Evolutionary conservation across 2,888 invertebrate genomes (phyloP).

Genomic region (Epistrophe grossulariae): DNA sequence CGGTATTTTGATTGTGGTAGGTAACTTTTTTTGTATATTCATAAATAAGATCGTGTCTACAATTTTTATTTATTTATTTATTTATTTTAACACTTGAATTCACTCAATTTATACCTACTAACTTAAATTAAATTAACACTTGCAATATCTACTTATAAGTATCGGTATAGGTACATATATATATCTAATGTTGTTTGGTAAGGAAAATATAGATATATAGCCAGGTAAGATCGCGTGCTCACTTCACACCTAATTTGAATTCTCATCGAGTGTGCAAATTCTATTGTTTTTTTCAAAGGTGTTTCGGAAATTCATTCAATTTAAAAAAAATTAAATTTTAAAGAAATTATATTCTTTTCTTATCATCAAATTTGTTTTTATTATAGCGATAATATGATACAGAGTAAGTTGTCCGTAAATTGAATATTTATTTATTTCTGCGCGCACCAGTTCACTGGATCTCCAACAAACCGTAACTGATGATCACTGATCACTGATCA

Average conservation of each 20-base stretch:
- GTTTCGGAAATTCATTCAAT: constrained; percentile 49
- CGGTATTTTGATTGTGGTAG: not conserved
- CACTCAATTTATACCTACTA: constrained; percentile 50
- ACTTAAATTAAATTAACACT: constrained; percentile 80
- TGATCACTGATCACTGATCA: constrained; percentile 38
- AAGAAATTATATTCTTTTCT: not conserved
- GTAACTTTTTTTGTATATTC: not conserved
- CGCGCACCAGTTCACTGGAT: constrained; percentile 63
- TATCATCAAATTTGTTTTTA: constrained; percentile 1
- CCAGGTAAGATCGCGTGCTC: constrained; percentile 79
- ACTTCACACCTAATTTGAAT: constrained; percentile 81
- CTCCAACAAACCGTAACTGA: constrained; percentile 72
- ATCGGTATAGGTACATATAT: not conserved
- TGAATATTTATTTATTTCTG: constrained; percentile 35
- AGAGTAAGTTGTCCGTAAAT: constrained; percentile 27
- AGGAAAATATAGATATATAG: constrained; percentile 51
- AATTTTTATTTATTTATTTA: not conserved
- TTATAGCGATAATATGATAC: not conserved
- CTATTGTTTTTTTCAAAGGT: constrained; percentile 52
- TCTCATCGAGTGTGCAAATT: constrained; percentile 66
- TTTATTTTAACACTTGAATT: constrained; percentile 40
- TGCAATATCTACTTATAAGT: constrained; percentile 41
- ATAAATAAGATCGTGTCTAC: not conserved
- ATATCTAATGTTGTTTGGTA: not conserved
- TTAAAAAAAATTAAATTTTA: constrained; percentile 17